Base-by-base conservation (phyloP, 2,797 vertebrate genomes). In the Leptodactylus fallax region DNA sequence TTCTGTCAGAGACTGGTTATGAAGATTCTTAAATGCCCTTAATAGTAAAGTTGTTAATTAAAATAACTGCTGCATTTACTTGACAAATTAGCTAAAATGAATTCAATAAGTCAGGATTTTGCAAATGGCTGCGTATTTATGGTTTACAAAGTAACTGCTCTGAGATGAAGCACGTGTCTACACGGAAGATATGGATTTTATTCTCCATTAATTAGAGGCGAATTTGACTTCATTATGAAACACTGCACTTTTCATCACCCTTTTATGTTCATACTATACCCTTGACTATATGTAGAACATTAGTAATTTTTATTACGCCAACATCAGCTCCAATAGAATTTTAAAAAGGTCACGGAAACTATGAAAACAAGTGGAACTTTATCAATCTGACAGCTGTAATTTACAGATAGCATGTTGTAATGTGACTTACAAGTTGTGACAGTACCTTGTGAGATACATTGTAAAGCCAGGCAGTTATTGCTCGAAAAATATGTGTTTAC, bases 261-360 rank as follows among this genome's bases (percentile, higher is more conserved):
- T 49, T 77, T 85, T 51, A 85, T 53, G 45, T 17, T n/a, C 51
- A n/a, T 11, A 36, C 61, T 79, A 69, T 79, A 79, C 76, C 85
- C 85, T 86, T 79, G 77, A 60, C 77, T 79, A 72, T 80, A 80
- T 71, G 78, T 81, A 71, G 85, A 86, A 86, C 77, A 80, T 72
- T 81, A 69, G 27, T 58, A 80, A 80, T 63, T 86, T 86, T 80
- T 80, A 81, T 79, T 79, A 71, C 23, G 56, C 61, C 77, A 86
- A 79, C 76, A 79, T 79, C 49, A 25, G 77, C 51, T 58, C 61
- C 85, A 86, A 71, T 71, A 80, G 85, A 86, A 79, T 86, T 65
- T 86, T 86, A 55, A 86, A 86, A 86, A 86, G 85, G 85, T 86
- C 85, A 80, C 63, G 7, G 51, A 86, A 86, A 86, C 77, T 71